Percentiles rank a stretch among this genome's conserved stretches.
Evolutionary conservation across 2,113 vertebrate species (phyloP).

Genomic region (Parotia lawesii): DNA sequence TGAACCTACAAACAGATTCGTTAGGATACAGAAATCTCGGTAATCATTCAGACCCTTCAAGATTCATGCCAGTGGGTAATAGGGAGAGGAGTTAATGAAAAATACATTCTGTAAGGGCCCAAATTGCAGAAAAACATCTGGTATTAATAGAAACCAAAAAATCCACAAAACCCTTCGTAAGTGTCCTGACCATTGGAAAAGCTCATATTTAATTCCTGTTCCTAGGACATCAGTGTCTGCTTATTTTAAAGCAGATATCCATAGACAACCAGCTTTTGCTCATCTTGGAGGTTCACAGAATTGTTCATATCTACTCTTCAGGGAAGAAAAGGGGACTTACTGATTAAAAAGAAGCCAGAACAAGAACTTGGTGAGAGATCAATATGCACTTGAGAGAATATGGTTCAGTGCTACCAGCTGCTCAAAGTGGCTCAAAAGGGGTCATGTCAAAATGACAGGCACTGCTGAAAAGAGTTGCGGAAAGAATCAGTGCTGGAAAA

Average conservation of each 20-base stretch:
- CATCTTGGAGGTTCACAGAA: background rate
- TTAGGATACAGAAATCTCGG: background rate
- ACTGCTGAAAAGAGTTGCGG: background rate
- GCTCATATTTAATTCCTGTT: background rate
- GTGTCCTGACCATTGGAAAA: background rate
- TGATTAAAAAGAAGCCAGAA: background rate
- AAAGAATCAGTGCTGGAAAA: constrained; percentile 38
- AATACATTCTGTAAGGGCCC: background rate
- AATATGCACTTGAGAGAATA: background rate
- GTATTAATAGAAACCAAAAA: background rate
- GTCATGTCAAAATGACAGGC: constrained; percentile 21
- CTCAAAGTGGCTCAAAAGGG: constrained; percentile 26
- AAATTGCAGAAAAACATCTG: fast-evolving
- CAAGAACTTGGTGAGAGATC: constrained; percentile 29
- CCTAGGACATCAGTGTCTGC: background rate
- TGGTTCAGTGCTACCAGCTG: constrained; percentile 9
- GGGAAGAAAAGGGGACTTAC: constrained; percentile 9
- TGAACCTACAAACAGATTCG: background rate
- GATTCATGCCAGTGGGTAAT: background rate
- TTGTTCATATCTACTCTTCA: background rate
- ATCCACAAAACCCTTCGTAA: background rate
- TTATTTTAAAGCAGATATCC: background rate
- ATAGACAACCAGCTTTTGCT: background rate
- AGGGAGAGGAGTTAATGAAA: background rate
- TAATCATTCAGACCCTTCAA: background rate